phyloP scores from a whole-genome alignment of 2,888 invertebrate genomes.

The Apomyelois bistriatella region DNA sequence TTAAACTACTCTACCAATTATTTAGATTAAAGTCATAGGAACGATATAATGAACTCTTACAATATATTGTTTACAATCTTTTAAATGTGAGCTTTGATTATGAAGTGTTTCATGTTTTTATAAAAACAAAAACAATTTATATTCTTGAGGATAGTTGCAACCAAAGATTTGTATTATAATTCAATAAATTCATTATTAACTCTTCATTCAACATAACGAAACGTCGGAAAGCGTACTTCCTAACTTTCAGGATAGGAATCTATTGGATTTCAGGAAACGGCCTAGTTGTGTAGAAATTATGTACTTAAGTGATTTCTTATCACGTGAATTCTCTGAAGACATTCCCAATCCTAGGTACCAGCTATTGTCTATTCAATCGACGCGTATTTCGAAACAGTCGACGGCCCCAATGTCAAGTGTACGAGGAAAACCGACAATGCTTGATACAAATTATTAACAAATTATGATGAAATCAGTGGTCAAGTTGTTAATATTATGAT shows the following conservation, averaged over 20 bases:
- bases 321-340: background rate
- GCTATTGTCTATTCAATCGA: conserved; percentile 25
- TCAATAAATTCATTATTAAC: too few relatives aligned
- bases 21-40: too few relatives aligned
- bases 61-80: too few relatives aligned
- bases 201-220: background rate
- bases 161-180: too few relatives aligned
- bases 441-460: conserved; percentile 26
- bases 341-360: background rate
- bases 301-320: background rate
- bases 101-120: too few relatives aligned
- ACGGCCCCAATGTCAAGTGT: conserved; percentile 61
- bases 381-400: conserved; percentile 50
- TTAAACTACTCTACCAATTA: too few relatives aligned
- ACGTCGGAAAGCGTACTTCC: conserved; percentile 12
- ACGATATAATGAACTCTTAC: too few relatives aligned
- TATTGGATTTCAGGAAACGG: background rate
- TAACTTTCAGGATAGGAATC: background rate
- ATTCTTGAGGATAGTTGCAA: too few relatives aligned
- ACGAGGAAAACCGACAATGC: conserved; percentile 47
- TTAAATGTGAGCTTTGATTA: too few relatives aligned
- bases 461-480: conserved; percentile 18
- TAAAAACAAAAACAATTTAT: too few relatives aligned
- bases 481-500: background rate
- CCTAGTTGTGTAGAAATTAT: background rate